A percentile compares a stretch with the other conserved stretches of the same genome.
Evolutionary conservation across 2,113 vertebrate genomes (phyloP).

Genomic region (Lophura nycthemera): DNA sequence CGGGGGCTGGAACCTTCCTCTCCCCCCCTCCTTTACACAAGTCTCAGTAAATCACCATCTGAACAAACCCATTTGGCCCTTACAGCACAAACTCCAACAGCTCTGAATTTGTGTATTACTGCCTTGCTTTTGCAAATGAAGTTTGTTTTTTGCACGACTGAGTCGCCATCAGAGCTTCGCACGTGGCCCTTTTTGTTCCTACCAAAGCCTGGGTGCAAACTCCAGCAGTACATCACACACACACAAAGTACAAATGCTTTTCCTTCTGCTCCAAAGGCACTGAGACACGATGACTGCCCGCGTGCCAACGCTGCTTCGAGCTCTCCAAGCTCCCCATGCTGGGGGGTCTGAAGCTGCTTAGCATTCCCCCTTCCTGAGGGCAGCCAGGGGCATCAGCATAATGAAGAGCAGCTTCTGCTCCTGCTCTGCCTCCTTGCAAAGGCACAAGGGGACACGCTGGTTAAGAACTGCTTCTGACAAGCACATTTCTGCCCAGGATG

Average conservation of each 20-base stretch:
- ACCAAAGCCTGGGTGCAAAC: background rate
- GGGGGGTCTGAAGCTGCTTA: background rate
- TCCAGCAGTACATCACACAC: background rate
- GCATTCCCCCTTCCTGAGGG: slow-evolving; percentile 1
- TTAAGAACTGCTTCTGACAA: background rate
- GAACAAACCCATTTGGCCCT: slow-evolving; percentile 2
- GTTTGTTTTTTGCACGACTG: background rate
- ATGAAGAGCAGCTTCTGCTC: background rate
- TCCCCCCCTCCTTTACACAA: background rate
- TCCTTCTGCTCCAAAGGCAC: background rate
- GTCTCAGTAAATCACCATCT: slow-evolving; percentile 3
- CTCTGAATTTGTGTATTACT: background rate
- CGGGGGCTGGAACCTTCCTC: slow-evolving; percentile 35
- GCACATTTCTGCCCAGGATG: fast-evolving
- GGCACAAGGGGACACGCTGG: background rate
- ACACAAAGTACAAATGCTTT: background rate
- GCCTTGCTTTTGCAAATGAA: background rate
- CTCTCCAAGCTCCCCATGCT: background rate
- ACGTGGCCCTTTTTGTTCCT: background rate
- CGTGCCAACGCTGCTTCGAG: background rate
- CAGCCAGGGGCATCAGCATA: slow-evolving; percentile 3
- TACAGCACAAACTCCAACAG: background rate
- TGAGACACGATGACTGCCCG: background rate
- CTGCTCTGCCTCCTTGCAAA: background rate
- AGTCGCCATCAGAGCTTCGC: background rate